A percentile compares a stretch with the other conserved stretches of the same genome.
Conservation (phyloP, 1,140 invertebrate genomes). For the Yoshiicerus persimilis region DNA sequence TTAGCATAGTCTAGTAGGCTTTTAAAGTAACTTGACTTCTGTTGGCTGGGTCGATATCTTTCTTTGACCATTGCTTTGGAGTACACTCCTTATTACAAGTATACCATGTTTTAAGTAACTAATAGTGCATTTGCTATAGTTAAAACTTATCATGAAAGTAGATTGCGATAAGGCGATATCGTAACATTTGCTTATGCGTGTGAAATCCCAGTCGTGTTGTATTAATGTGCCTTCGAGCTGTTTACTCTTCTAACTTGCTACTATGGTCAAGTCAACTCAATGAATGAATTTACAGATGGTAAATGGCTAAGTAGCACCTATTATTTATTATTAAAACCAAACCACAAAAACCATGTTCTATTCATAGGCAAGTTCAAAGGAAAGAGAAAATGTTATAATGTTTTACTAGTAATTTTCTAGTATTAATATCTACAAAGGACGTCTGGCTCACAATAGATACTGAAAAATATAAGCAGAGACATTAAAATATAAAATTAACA, state of each 20-base stretch:
- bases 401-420: no score
- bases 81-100: not conserved
- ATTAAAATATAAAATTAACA: no score
- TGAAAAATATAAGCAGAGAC: not conserved
- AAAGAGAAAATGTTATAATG: not conserved
- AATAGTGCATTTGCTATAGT: not conserved
- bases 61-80: not conserved
- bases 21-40: not conserved
- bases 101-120: not conserved
- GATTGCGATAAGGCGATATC: not conserved
- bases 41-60: not conserved
- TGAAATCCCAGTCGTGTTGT: constrained; percentile 16
- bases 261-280: not conserved
- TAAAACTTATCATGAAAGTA: not conserved
- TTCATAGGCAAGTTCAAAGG: not conserved
- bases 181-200: not conserved
- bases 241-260: not conserved
- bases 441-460: not conserved
- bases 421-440: no score
- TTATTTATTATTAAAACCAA: not conserved
- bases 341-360: not conserved
- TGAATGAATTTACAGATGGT: not conserved
- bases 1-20: not conserved
- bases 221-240: not conserved
- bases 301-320: not conserved